Percentiles rank a stretch among this genome's conserved stretches.
These are phyloP conservation scores for Protomyctophum bolini DNA, from an alignment of 2,113 vertebrate species.

Conservation along the genomic window DNA sequence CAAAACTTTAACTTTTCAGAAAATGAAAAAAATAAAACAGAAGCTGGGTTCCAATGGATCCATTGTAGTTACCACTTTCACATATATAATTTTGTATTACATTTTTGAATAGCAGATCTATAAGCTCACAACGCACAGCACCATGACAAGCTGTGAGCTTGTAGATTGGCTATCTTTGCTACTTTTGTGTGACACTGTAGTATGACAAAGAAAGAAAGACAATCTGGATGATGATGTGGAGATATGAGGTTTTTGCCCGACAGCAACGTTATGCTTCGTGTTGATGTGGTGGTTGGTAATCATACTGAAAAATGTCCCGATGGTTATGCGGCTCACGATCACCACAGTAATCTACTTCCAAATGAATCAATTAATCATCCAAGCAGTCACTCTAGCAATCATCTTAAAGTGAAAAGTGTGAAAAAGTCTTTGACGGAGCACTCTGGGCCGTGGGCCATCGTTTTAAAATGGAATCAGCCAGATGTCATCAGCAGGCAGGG, in stretches of 20 bases:
- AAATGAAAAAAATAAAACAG: too few species aligned
- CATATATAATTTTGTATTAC: too few species aligned
- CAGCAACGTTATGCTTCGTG: background rate
- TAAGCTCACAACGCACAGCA: too few species aligned
- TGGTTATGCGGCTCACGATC: constrained; percentile 4
- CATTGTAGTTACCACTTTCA: too few species aligned
- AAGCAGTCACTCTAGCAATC: constrained; percentile 25
- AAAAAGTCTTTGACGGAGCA: constrained; percentile 29
- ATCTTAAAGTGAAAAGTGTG: constrained; percentile 41
- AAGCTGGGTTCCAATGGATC: too few species aligned
- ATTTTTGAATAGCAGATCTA: too few species aligned
- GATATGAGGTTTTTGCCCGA: constrained; percentile 2
- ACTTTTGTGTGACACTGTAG: too few species aligned
- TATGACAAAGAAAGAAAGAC: too few species aligned
- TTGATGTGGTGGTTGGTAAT: background rate
- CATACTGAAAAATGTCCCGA: constrained; percentile 3
- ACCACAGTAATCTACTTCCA: constrained; percentile 17
- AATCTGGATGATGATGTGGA: constrained; percentile 5
- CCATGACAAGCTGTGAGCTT: too few species aligned
- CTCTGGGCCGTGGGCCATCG: constrained; percentile 40
- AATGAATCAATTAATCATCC: constrained; percentile 55
- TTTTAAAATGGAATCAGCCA: constrained; percentile 41
- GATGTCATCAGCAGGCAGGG: constrained; percentile 54
- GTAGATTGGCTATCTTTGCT: too few species aligned
- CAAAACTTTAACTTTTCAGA: too few species aligned